Evolutionary conservation across 2,888 invertebrate species (phyloP), one percentile per base, ranked within the genome.

Genomic region (Cephus sareptanus): DNA sequence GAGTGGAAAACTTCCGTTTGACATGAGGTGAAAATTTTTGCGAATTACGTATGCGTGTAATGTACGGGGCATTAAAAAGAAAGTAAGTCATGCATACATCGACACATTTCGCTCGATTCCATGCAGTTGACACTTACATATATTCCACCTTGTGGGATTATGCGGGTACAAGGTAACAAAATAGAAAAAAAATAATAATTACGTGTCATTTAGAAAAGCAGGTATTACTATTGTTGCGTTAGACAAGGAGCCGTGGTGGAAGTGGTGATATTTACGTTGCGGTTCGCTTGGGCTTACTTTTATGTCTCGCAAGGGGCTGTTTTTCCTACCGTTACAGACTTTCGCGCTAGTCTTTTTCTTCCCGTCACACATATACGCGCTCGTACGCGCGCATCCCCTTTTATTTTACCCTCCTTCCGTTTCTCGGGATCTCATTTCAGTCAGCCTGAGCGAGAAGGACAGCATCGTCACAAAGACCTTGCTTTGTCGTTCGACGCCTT

Each of bases 261-360:
- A 89, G 87, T 85, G 85, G 86, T 88, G 88, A 89, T 86, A 85
- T 86, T 56, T 86, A 83, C 87, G 89, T 87, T 85, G 87, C 85
- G 87, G 85, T 85, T 88, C 85, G 84, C 85, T 84, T 83, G 84
- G 83, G 88, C 87, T 89, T 87, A 88, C 87, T 87, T 89, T 89
- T 88, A 88, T 86, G 85, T 87, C 84, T 82, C 84, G 79, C 81
- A 83, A 81, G 82, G 83, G 81, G 71, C 31, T 33, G 33, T 69
- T 75, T 73, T 73, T 56, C 34, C n/a, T 34, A 23, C 56, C 6
- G 23, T 78, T 69, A 79, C 73, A 30, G 75, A 73, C 75, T 69
- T 69, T 34, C 35, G 37, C 76, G 40, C 69, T 73, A 37, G 23
- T 69, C 78, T 68, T 79, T 69, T 79, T 56, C 56, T 56, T 56